phyloP scores from a whole-genome alignment of 2,888 invertebrate species.

The Nineta flava region DNA sequence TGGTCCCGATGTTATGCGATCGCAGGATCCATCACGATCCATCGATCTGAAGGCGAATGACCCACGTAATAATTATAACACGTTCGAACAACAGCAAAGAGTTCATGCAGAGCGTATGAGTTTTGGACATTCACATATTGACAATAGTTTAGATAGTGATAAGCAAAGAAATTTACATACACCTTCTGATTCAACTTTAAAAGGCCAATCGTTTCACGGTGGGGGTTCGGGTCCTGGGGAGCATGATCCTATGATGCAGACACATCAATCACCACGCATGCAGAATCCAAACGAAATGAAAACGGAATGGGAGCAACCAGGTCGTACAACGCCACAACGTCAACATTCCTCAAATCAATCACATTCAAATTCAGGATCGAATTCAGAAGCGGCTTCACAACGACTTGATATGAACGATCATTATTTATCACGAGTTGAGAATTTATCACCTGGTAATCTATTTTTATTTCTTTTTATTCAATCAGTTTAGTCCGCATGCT shows the following conservation, averaged over 20 bases:
- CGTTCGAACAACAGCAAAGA: constrained; percentile 19
- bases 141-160: background rate
- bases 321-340: background rate
- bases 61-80: constrained; percentile 15
- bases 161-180: background rate
- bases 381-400: background rate
- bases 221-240: background rate
- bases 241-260: background rate
- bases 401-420: background rate
- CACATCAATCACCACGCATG: background rate
- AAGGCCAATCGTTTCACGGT: background rate
- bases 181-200: background rate
- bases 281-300: background rate
- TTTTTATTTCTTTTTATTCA: too few species aligned
- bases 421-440: background rate
- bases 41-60: constrained; percentile 14
- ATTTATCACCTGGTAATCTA: background rate
- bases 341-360: background rate
- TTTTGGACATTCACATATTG: background rate
- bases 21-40: constrained; percentile 14
- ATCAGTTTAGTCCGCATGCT: background rate
- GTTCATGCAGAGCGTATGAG: constrained; percentile 9
- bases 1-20: constrained; percentile 22
- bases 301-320: background rate
- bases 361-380: background rate